Percentiles rank a stretch among this genome's conserved stretches.
These are phyloP conservation scores for Andrena camellia DNA, from an alignment of 2,888 invertebrate species.

Conservation along the genomic window DNA sequence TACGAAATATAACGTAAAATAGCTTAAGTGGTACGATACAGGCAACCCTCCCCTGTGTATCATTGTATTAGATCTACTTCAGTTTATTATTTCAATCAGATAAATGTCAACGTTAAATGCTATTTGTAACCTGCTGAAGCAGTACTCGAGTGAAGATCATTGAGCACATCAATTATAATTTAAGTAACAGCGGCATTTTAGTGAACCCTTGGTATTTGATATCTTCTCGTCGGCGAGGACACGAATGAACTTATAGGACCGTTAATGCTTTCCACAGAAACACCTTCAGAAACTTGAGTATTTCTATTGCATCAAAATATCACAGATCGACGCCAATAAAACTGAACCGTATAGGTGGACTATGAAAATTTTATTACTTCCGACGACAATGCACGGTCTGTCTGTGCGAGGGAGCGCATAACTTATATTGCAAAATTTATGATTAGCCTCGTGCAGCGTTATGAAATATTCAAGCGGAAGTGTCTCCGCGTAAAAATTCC, in stretches of 20 bases:
- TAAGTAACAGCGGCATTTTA: not conserved
- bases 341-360: conserved; percentile 8
- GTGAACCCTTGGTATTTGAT: not conserved
- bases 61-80: too few species aligned
- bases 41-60: too few species aligned
- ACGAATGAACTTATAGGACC: not conserved
- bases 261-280: conserved; percentile 9
- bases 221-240: not conserved
- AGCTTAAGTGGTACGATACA: too few species aligned
- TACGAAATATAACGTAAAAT: too few species aligned
- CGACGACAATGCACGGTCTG: conserved; percentile 15
- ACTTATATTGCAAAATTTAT: conserved; percentile 15
- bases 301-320: conserved; percentile 19
- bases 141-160: not conserved
- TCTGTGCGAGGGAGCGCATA: not conserved
- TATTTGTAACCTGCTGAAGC: not conserved
- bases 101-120: not conserved
- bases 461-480: conserved; percentile 6
- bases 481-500: not conserved
- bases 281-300: conserved; percentile 6
- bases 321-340: conserved; percentile 20
- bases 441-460: conserved; percentile 7
- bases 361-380: conserved; percentile 20
- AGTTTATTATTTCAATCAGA: not conserved
- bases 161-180: not conserved